A percentile compares a stretch with the other conserved stretches of the same genome.
These are phyloP conservation scores for Drosophila stalkeri DNA, from an alignment of 2,888 invertebrate species.

Conservation along the genomic window DNA sequence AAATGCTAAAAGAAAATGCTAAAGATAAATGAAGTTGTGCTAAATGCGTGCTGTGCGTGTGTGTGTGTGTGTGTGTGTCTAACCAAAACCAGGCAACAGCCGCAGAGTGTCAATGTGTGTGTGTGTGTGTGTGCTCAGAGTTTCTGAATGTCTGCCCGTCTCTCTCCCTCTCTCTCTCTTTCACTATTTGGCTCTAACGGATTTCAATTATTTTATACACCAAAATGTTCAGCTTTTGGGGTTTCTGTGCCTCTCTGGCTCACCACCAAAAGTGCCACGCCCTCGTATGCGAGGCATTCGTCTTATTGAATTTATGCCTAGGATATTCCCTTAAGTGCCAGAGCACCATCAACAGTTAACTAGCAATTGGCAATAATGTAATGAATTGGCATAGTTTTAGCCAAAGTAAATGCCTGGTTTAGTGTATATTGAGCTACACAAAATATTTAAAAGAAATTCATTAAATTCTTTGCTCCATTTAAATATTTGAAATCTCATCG, in stretches of 20 bases:
- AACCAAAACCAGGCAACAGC: conserved; percentile 9
- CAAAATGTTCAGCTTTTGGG: conserved; percentile 60
- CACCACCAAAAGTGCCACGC: conserved; percentile 18
- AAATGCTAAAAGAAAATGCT: conserved; percentile 81
- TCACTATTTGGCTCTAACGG: conserved; percentile 33
- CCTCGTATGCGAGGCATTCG: conserved; percentile 46
- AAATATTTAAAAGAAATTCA: no score
- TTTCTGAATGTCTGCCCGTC: conserved; percentile 15
- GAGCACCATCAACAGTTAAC: conserved; percentile 33
- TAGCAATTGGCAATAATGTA: conserved; percentile 30
- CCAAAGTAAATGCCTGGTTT: conserved; percentile 10
- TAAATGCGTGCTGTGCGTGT: conserved; percentile 77
- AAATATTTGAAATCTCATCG: neutral
- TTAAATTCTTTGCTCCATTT: neutral
- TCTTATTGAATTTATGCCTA: conserved; percentile 76
- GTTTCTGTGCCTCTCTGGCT: conserved; percentile 45
- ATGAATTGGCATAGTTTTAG: conserved; percentile 42
- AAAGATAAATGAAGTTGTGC: conserved; percentile 81
- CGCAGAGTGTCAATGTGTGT: conserved; percentile 31
- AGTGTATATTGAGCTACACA: neutral
- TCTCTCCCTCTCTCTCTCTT: conserved; percentile 5
- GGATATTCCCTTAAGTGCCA: conserved; percentile 36
- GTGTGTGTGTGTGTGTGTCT: conserved; percentile 52
- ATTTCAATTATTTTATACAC: conserved; percentile 74
- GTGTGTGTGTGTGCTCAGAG: conserved; percentile 22